Percentiles rank a stretch among this genome's conserved stretches.
phyloP scores from a whole-genome alignment of 2,113 vertebrate genomes.

The Calidris pygmaea region DNA sequence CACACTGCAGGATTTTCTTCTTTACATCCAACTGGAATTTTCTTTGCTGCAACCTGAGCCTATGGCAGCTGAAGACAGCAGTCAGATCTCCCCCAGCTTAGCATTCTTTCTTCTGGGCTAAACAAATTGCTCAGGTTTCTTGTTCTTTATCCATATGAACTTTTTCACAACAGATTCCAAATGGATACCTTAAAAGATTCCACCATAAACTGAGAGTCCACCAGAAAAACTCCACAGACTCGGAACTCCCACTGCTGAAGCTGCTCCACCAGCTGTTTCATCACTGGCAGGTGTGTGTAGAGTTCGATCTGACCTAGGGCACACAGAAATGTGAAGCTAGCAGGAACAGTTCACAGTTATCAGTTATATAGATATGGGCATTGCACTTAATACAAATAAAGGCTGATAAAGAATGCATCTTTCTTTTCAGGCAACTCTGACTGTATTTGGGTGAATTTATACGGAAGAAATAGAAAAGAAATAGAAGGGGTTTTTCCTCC shows the following conservation, averaged over 20 bases:
- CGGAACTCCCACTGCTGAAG: conserved; percentile 98
- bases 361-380: fast-evolving
- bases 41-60: background rate
- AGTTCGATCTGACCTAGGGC: conserved; percentile 93
- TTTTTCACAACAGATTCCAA: background rate
- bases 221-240: conserved; percentile 95
- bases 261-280: conserved; percentile 94
- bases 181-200: conserved; percentile 92
- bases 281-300: conserved; percentile 96
- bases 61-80: background rate
- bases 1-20: background rate
- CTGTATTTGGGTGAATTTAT: background rate
- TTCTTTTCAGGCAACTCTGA: background rate
- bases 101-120: background rate
- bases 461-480: background rate
- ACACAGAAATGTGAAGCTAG: background rate
- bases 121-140: background rate
- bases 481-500: background rate
- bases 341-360: background rate
- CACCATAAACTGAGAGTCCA: conserved; percentile 99
- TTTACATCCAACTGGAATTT: background rate
- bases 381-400: background rate
- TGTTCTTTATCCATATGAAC: background rate
- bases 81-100: background rate
- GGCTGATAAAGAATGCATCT: background rate